Base-by-base conservation (phyloP, 2,797 vertebrate species). In the Coregonus suidteri region DNA sequence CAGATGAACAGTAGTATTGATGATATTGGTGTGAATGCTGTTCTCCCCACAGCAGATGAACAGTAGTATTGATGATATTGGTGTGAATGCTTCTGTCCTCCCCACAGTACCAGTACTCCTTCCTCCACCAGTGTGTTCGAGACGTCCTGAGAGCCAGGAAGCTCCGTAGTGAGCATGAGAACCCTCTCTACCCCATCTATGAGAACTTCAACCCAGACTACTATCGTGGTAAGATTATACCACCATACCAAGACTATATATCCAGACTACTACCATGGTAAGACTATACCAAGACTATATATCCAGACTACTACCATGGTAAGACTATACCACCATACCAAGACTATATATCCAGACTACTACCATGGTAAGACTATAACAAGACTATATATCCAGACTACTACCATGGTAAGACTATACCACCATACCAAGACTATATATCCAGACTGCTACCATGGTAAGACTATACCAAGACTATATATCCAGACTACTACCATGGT, bases 201-300 rank as follows among this genome's bases (percentile, higher is more conserved):
- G 97, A 99, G 86, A 99, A 99, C 95, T 96, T 97, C 93, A 96
- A 97, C 94, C 96, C 97, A 3, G 96, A 97, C 68, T 97, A 95
- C 91, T 96, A 95, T 89, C 95, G 95, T 79, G 95, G 97, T 98
- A 87, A 87, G 88, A 73, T 6, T 47, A 41, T 2, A 41, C 37
- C 37, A 41, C 7, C 6, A 41, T 41, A 41, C 7, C 41, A 9
- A 47, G 41, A 9, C 41, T 9, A 11, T 47, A 47, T 47, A 47
- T 47, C 41, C 41, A 47, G 41, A 11, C 7, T 47, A 47, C 41
- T 47, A 47, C 41, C 41, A 0, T 41, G 41, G 41, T 9, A 41
- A 2, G 41, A 41, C 41, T 41, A 41, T 41, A 41, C 37, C 37
- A 7, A 41, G 6, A 41, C 37, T 9, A 41, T 41, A 41, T 20